Evolutionary conservation across 2,888 invertebrate species (phyloP).

Genomic region (Aphodius sticticus): DNA sequence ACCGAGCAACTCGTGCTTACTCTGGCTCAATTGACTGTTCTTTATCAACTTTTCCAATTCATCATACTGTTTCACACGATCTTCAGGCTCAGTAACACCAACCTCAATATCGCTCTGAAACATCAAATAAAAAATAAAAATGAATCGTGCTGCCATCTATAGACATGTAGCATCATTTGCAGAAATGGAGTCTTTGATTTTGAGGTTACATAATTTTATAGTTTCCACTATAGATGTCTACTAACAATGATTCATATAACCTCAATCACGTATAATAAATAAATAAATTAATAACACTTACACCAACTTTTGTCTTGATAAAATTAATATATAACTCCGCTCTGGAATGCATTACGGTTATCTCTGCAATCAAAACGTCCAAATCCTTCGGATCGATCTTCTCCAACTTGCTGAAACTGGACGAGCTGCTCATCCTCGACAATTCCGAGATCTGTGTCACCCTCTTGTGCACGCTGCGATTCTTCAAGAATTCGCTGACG

Average conservation of each 20-base stretch:
- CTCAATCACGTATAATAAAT: not conserved
- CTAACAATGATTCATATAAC: conserved; percentile 20
- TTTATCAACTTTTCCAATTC: conserved; percentile 73
- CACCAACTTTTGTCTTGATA: conserved; percentile 77
- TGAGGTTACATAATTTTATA: not conserved
- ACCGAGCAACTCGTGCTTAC: conserved; percentile 84
- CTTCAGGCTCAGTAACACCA: conserved; percentile 63
- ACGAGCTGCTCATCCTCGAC: conserved; percentile 58
- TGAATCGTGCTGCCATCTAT: conserved; percentile 6
- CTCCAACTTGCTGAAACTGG: conserved; percentile 61
- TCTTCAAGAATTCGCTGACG: conserved; percentile 76
- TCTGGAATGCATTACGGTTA: conserved; percentile 89
- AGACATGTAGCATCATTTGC: not conserved
- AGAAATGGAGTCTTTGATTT: no score
- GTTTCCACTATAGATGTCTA: not conserved
- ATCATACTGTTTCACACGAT: conserved; percentile 60
- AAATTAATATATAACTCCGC: conserved; percentile 92
- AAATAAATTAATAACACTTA: conserved; percentile 54
- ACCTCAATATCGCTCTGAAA: conserved; percentile 70
- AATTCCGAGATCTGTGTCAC: conserved; percentile 70
- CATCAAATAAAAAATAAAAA: conserved; percentile 10
- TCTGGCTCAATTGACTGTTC: conserved; percentile 76
- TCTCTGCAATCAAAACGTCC: conserved; percentile 88
- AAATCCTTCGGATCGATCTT: conserved; percentile 82
- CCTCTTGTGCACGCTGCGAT: conserved; percentile 70